Evolutionary conservation across 2,113 vertebrate genomes (phyloP).

Genomic region (Halcyon senegalensis): DNA sequence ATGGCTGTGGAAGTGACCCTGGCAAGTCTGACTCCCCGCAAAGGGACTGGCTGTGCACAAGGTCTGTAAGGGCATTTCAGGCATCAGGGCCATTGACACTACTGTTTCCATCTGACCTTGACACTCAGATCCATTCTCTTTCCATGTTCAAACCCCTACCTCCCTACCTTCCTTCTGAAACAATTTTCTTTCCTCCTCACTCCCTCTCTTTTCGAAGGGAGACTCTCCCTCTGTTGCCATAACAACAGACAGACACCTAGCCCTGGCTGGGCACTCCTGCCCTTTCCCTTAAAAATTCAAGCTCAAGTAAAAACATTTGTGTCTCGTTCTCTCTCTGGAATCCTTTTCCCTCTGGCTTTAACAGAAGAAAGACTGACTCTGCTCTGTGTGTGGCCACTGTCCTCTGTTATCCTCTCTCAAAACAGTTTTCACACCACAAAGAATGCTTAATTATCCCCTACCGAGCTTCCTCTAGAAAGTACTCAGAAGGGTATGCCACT

Average conservation of each 20-base stretch:
- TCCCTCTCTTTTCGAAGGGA: not conserved
- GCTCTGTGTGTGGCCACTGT: not conserved
- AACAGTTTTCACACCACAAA: slow-evolving; percentile 5
- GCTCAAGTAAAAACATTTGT: not conserved
- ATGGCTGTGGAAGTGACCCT: not conserved
- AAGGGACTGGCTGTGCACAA: not conserved
- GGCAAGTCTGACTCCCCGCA: not conserved
- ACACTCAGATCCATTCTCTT: not conserved
- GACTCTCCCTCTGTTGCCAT: slow-evolving; percentile 25
- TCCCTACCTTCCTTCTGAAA: not conserved
- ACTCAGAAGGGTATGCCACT: not conserved
- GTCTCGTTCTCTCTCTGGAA: not conserved
- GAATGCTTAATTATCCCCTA: slow-evolving; percentile 38
- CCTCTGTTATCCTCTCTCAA: not conserved
- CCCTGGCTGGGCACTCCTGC: slow-evolving; percentile 19
- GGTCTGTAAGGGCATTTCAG: not conserved
- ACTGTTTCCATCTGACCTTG: not conserved
- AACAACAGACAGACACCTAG: slow-evolving; percentile 48
- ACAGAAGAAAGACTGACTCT: not conserved
- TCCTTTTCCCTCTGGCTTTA: not conserved
- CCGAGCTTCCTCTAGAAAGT: not conserved
- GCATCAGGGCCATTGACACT: not conserved
- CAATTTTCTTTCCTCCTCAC: not conserved
- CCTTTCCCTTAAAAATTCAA: slow-evolving; percentile 52
- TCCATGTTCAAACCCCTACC: not conserved